phyloP scores from a whole-genome alignment of 2,797 vertebrate species.

The Phyllotis vaccarum region DNA sequence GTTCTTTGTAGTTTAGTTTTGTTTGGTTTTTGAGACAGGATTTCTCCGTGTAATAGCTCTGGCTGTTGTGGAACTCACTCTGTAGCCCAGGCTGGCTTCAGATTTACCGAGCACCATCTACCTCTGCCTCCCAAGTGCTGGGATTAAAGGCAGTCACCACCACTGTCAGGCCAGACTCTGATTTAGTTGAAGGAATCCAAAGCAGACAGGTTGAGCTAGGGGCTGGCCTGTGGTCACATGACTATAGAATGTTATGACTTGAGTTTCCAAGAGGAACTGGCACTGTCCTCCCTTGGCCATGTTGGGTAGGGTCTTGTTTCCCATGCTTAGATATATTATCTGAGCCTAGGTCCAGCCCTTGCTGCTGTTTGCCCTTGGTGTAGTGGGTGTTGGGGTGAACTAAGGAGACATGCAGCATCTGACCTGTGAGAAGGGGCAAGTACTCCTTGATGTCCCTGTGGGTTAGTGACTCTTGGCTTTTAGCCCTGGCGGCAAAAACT shows the following conservation, averaged over 20 bases:
- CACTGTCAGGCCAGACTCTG: too few relatives aligned
- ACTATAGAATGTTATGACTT: background rate
- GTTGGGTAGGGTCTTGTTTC: too few relatives aligned
- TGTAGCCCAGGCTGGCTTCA: background rate
- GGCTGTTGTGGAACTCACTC: background rate
- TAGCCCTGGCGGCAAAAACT: background rate
- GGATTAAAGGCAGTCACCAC: too few relatives aligned
- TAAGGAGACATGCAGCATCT: too few relatives aligned
- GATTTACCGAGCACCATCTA: background rate
- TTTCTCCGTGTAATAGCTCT: background rate
- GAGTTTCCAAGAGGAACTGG: background rate
- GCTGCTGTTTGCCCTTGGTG: background rate
- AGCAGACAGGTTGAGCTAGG: background rate
- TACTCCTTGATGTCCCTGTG: background rate
- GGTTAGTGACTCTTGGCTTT: background rate
- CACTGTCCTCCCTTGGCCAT: too few relatives aligned
- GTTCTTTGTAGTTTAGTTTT: background rate
- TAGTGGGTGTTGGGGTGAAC: background rate
- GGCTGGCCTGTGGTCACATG: background rate
- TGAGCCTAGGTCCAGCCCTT: background rate
- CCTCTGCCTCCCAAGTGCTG: background rate
- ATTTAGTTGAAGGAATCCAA: background rate
- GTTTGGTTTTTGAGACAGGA: background rate
- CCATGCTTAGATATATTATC: background rate
- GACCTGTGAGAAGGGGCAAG: background rate